Evolutionary conservation across 2,113 vertebrate species (phyloP).

Genomic region (Antechinus flavipes): DNA sequence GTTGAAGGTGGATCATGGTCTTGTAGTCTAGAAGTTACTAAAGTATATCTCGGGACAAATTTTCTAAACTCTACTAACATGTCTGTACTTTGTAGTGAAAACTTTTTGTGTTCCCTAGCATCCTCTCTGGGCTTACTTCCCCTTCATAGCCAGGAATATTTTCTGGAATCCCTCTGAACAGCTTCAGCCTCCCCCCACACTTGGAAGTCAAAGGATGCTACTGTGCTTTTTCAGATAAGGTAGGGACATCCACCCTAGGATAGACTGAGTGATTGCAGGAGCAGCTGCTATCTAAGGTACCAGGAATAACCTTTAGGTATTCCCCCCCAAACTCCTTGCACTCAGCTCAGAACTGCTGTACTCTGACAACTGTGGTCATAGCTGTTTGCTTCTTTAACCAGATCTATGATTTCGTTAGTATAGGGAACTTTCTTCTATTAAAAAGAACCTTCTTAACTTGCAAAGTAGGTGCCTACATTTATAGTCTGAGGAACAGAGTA

Average conservation of each 20-base stretch:
- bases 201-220: too few relatives aligned
- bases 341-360: not conserved
- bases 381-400: not conserved
- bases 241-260: too few relatives aligned
- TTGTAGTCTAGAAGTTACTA: not conserved
- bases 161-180: not conserved
- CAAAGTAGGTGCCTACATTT: not conserved
- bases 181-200: not conserved
- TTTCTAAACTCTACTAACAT: not conserved
- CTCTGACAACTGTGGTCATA: not conserved
- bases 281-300: too few relatives aligned
- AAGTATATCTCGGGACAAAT: not conserved
- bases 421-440: not conserved
- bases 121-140: not conserved
- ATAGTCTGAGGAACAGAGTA: not conserved
- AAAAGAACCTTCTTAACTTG: not conserved
- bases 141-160: too few relatives aligned
- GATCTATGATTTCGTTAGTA: not conserved
- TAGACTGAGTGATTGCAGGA: too few relatives aligned
- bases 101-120: not conserved
- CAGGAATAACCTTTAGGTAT: not conserved
- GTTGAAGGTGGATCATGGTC: not conserved
- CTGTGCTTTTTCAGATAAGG: not conserved
- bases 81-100: not conserved
- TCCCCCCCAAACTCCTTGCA: not conserved